These are phyloP conservation scores for Uropsilus gracilis DNA, from an alignment of 2,113 vertebrate species.

Conservation along the genomic window DNA sequence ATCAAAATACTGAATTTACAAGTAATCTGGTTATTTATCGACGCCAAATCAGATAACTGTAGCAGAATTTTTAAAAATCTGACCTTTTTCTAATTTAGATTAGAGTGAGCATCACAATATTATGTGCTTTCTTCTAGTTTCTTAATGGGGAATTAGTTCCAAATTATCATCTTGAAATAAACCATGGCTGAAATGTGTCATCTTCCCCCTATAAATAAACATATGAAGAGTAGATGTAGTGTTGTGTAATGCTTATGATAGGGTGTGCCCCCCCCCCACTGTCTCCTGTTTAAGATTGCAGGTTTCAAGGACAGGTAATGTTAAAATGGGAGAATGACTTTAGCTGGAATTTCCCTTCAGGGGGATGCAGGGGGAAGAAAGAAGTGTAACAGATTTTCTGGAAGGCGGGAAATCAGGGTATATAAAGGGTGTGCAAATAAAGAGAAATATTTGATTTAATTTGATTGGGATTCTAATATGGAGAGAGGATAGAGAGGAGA, in stretches of 20 bases:
- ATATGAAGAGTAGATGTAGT: neutral
- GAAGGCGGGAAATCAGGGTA: no score
- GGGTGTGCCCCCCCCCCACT: no score
- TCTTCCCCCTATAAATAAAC: neutral
- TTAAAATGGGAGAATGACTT: no score
- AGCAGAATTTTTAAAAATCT: neutral
- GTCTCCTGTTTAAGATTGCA: no score
- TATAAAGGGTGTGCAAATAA: no score
- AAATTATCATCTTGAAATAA: neutral
- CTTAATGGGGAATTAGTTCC: neutral
- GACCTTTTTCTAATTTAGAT: neutral
- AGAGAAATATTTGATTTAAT: no score
- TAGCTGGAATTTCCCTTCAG: no score
- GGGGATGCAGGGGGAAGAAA: no score
- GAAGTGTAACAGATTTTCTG: no score
- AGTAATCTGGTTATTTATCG: neutral
- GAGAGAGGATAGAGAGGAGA: no score
- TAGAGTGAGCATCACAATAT: neutral
- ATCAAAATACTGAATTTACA: constrained; percentile 13
- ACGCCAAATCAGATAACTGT: neutral
- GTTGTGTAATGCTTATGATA: neutral
- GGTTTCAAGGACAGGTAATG: no score
- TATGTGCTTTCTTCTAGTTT: neutral
- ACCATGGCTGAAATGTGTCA: neutral
- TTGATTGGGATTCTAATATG: no score